Evolutionary conservation across 2,888 invertebrate genomes (phyloP), one percentile per base, ranked within the genome.

Genomic region (Tupiocoris notatus): DNA sequence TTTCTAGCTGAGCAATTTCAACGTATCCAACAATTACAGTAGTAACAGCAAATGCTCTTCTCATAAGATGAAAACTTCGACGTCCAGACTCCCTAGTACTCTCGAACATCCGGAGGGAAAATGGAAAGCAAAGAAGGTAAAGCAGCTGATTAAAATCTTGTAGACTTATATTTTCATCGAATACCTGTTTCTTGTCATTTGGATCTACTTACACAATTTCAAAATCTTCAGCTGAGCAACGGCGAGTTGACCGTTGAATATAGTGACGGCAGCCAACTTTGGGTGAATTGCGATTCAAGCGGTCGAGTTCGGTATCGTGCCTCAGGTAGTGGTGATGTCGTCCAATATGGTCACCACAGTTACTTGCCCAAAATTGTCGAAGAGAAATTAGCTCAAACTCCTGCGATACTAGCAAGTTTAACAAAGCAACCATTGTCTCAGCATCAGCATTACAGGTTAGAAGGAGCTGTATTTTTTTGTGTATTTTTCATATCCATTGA

Each of bases 1-100:
- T 22, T 70, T 56, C 25, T 80, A 82, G 70, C 66, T 84, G 83
- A 84, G 82, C 82, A 84, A 7, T 83, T 84, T 78, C 68, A 39
- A 76, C 57, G 58, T 76, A 20, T 76, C 71, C 25, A 68, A 66
- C 54, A 77, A 77, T 39, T 73, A 67, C 57, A 67, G 57, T 21
- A 62, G 56, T 54, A 73, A 62, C 54, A 73, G 73, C 62, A 73
- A 22, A 23, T 23, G 25, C 25, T 62, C 73, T 39, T 62, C 73
- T 16, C 58, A 59, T 2, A 59, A 23, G 12, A 24, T 59, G 39
- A 39, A 39, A 39, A 39, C 39, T 3, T 39, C 39, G 1, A 59
- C n/a, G 3, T 70, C 24, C 1, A 70, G 56, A 21, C 18, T 56
- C 20, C 56, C 70, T 3, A 7, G n/a, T 22, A 9, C n/a, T 1